These are phyloP conservation scores for Dorcus hopei DNA, from an alignment of 2,888 invertebrate genomes.

Conservation along the genomic window DNA sequence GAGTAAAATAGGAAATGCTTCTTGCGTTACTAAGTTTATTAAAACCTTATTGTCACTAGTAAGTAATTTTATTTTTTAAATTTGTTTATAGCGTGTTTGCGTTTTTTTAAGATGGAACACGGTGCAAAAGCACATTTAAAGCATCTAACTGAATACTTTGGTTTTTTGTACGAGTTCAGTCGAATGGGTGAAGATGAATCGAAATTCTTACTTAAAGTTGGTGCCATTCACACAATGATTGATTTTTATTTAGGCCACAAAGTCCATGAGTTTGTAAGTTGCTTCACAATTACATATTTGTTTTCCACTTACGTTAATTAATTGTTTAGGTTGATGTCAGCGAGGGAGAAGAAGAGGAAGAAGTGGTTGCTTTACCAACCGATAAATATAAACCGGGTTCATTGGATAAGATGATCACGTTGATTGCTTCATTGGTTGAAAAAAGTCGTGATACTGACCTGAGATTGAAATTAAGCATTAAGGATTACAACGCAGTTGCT, in stretches of 20 bases:
- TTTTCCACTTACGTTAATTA: not conserved
- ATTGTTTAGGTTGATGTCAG: slow-evolving; percentile 58
- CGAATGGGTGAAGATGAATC: slow-evolving; percentile 94
- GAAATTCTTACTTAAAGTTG: slow-evolving; percentile 79
- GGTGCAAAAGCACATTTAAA: slow-evolving; percentile 82
- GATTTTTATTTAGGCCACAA: slow-evolving; percentile 90
- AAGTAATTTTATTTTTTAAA: slow-evolving; percentile 40
- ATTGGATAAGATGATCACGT: slow-evolving; percentile 91
- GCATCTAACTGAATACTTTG: slow-evolving; percentile 90
- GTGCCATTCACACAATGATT: slow-evolving; percentile 86
- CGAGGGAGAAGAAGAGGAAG: slow-evolving; percentile 70
- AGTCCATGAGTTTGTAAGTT: slow-evolving; percentile 64
- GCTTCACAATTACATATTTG: not conserved
- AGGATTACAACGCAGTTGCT: slow-evolving; percentile 78
- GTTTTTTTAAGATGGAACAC: slow-evolving; percentile 64
- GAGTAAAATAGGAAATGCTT: slow-evolving; percentile 65
- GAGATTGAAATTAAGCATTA: slow-evolving; percentile 69
- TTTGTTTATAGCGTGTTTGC: not conserved
- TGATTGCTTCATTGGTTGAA: slow-evolving; percentile 85
- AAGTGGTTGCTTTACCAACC: slow-evolving; percentile 60
- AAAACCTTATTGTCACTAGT: slow-evolving; percentile 81
- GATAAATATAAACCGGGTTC: slow-evolving; percentile 87
- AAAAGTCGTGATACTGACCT: slow-evolving; percentile 77
- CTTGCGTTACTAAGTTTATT: slow-evolving; percentile 90
- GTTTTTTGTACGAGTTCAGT: slow-evolving; percentile 87